Conservation (phyloP, 2,888 invertebrate species). For the Drosophila paranaensis region DNA sequence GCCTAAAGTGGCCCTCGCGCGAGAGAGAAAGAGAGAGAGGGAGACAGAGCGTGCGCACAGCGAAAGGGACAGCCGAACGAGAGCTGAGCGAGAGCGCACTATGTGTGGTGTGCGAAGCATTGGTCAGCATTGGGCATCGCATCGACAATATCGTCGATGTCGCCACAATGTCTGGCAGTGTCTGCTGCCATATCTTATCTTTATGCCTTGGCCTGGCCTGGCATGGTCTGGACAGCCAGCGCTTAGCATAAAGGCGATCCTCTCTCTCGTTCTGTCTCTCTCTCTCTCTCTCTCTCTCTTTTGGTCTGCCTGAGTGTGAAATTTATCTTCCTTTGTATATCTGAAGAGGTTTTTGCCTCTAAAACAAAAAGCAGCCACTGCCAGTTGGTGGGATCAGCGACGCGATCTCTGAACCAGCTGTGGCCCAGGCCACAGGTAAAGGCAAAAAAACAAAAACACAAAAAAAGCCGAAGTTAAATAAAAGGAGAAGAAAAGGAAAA, state of each 20-base stretch:
- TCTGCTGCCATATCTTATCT: slow-evolving; percentile 83
- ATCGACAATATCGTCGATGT: slow-evolving; percentile 70
- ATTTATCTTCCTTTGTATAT: slow-evolving; percentile 82
- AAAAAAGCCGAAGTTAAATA: slow-evolving; percentile 28
- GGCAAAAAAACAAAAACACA: slow-evolving; percentile 1
- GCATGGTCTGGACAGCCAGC: slow-evolving; percentile 55
- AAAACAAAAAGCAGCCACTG: slow-evolving; percentile 64
- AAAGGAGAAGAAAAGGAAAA: slow-evolving; percentile 62
- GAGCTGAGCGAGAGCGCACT: slow-evolving; percentile 10
- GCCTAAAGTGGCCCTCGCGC: slow-evolving; percentile 61
- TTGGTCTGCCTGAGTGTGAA: slow-evolving; percentile 59
- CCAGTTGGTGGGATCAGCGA: slow-evolving; percentile 59
- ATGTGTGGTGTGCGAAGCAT: slow-evolving; percentile 12
- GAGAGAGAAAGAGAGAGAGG: not conserved
- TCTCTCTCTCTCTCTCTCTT: slow-evolving; percentile 22
- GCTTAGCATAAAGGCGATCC: slow-evolving; percentile 65
- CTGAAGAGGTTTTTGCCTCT: slow-evolving; percentile 77
- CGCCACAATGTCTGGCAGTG: slow-evolving; percentile 83
- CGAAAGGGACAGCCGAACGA: slow-evolving; percentile 20
- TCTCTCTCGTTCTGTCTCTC: slow-evolving; percentile 19
- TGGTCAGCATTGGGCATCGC: slow-evolving; percentile 52
- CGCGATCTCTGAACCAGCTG: slow-evolving; percentile 68
- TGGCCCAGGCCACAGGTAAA: slow-evolving; percentile 42
- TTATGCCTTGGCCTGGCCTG: slow-evolving; percentile 43
- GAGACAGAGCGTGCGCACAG: slow-evolving; percentile 9